Evolutionary conservation across 2,888 invertebrate species (phyloP).

Genomic region (Perizoma affinitatum): DNA sequence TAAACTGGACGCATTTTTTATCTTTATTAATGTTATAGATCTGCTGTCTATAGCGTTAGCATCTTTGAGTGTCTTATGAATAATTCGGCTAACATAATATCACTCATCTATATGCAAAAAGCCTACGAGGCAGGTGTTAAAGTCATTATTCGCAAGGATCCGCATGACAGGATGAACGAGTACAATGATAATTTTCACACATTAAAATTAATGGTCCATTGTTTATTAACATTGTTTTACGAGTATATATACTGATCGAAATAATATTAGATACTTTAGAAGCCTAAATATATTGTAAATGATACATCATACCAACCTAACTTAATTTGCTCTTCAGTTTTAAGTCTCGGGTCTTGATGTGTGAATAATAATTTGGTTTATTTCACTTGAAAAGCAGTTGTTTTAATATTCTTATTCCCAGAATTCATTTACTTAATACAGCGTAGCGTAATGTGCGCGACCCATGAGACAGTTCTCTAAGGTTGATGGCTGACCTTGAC

Average conservation of each 20-base stretch:
- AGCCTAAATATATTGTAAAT: too few species aligned
- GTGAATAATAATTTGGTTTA: too few species aligned
- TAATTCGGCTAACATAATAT: constrained; percentile 4
- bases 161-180: constrained; percentile 3
- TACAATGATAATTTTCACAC: constrained; percentile 16
- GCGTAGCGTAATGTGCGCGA: constrained; percentile 21
- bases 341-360: too few species aligned
- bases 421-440: constrained; percentile 20
- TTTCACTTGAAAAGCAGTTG: neutral
- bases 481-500: constrained; percentile 37
- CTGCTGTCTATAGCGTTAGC: too few species aligned
- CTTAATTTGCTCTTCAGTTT: too few species aligned
- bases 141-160: constrained; percentile 19
- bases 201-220: constrained; percentile 23
- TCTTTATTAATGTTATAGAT: too few species aligned
- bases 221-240: constrained; percentile 7
- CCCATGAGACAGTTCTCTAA: constrained; percentile 29
- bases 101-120: constrained; percentile 15
- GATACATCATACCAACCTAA: too few species aligned
- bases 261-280: neutral
- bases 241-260: neutral
- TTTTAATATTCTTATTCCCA: constrained; percentile 10
- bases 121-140: neutral
- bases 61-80: too few species aligned
- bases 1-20: too few species aligned